phyloP scores from a whole-genome alignment of 2,888 invertebrate species.

The Lucinisca nassula region DNA sequence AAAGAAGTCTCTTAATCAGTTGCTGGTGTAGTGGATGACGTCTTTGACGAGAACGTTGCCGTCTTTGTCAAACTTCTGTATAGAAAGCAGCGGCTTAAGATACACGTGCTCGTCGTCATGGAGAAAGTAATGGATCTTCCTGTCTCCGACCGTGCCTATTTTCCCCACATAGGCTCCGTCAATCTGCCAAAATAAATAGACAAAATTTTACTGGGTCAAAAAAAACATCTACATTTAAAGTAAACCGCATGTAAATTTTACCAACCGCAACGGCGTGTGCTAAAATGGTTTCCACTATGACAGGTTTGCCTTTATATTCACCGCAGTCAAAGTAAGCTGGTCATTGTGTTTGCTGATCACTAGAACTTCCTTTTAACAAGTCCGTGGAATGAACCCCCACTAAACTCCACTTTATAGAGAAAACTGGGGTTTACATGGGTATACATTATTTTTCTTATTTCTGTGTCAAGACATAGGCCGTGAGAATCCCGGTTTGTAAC shows the following conservation, averaged over 20 bases:
- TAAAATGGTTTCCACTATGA: too few species aligned
- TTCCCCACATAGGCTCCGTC: background rate
- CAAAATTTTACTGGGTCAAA: background rate
- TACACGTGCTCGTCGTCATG: background rate
- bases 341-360: background rate
- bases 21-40: background rate
- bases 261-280: too few species aligned
- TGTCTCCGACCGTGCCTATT: background rate
- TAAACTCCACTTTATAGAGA: too few species aligned
- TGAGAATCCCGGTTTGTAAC: too few species aligned
- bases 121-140: background rate
- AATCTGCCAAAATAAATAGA: background rate
- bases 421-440: too few species aligned
- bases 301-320: background rate
- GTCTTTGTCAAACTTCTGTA: background rate
- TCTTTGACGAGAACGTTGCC: background rate
- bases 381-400: too few species aligned
- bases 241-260: background rate
- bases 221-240: background rate
- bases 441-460: too few species aligned
- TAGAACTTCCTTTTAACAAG: background rate
- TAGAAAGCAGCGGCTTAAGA: background rate
- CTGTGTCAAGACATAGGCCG: too few species aligned
- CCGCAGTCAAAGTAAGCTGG: background rate
- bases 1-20: too few species aligned